Evolutionary conservation across 2,113 vertebrate genomes (phyloP).

Genomic region (Crotalus viridis): DNA sequence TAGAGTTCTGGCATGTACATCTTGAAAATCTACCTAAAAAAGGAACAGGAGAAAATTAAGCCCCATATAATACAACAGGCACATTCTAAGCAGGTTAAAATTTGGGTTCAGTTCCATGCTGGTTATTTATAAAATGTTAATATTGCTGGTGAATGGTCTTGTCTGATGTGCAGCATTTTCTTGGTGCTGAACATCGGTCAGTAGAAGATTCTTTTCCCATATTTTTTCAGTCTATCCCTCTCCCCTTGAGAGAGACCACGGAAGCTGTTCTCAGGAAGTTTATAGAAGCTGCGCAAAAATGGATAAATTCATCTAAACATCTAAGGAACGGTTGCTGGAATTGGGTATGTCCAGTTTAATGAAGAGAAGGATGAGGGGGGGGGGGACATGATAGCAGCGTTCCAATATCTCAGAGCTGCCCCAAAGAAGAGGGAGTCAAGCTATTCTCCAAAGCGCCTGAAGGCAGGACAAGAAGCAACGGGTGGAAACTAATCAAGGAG

Average conservation of each 20-base stretch:
- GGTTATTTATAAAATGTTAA: neutral
- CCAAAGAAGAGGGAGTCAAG: no score
- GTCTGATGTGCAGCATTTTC: neutral
- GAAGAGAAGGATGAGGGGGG: no score
- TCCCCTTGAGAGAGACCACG: neutral
- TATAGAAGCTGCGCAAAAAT: neutral
- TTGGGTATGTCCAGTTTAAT: no score
- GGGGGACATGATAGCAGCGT: no score
- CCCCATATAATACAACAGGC: neutral
- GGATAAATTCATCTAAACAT: neutral
- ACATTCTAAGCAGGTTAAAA: neutral
- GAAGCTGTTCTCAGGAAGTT: neutral
- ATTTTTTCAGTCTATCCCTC: neutral
- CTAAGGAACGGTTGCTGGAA: no score
- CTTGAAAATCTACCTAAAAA: slow-evolving; percentile 92
- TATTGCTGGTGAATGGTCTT: neutral
- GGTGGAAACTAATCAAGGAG: no score
- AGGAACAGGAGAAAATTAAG: neutral
- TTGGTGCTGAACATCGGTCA: neutral
- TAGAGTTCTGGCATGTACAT: slow-evolving; percentile 77
- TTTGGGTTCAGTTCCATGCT: neutral
- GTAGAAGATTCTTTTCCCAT: neutral
- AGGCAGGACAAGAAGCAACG: no score
- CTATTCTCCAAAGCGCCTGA: no score
- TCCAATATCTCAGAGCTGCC: no score